These are phyloP conservation scores for Sternarchorhynchus goeldii DNA, from an alignment of 2,797 vertebrate species.

Conservation along the genomic window DNA sequence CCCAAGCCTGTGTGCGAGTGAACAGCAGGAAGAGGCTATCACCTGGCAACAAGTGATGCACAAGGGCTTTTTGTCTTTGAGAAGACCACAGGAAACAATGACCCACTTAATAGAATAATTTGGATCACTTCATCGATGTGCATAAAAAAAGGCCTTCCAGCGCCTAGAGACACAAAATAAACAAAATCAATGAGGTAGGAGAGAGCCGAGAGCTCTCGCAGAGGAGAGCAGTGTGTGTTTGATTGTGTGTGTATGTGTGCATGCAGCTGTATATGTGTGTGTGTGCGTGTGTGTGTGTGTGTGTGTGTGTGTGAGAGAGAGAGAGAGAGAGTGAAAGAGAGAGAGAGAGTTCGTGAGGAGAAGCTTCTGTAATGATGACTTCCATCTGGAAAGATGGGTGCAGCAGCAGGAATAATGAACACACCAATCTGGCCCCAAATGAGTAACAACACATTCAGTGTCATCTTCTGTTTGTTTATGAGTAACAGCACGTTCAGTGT, in stretches of 20 bases:
- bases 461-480: conserved; percentile 15
- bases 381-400: conserved; percentile 64
- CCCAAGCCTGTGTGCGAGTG: not conserved
- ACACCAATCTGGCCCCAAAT: conserved; percentile 62
- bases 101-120: conserved; percentile 80
- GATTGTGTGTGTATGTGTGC: conserved; percentile 20
- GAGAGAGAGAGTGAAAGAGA: too few relatives aligned
- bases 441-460: conserved; percentile 37
- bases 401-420: conserved; percentile 38
- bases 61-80: conserved; percentile 73
- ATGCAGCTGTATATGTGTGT: conserved; percentile 9
- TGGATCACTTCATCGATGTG: conserved; percentile 63
- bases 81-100: conserved; percentile 75
- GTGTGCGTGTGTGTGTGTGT: conserved; percentile 1
- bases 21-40: conserved; percentile 69
- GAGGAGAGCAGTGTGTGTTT: conserved; percentile 20
- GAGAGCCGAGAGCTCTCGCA: conserved; percentile 60
- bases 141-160: conserved; percentile 61
- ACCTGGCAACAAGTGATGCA: conserved; percentile 68
- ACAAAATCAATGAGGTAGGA: conserved; percentile 72
- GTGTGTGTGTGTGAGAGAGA: too few relatives aligned
- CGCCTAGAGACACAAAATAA: conserved; percentile 74
- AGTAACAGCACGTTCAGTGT: conserved; percentile 31
- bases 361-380: conserved; percentile 65
- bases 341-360: conserved; percentile 39